Conservation (phyloP, 2,888 invertebrate species). For the Saturnia pavonia region DNA sequence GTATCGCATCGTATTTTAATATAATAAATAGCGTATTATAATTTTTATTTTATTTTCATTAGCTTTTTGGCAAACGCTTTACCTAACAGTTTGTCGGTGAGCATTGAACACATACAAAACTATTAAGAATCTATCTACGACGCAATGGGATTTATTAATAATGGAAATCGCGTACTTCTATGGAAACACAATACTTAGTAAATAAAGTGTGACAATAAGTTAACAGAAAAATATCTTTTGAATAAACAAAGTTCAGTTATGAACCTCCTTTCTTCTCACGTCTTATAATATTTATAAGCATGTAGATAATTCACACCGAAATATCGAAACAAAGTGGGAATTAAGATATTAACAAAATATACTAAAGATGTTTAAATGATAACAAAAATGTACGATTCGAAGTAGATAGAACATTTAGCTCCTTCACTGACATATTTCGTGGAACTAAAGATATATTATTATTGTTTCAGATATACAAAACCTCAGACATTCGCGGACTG, state of each 20-base stretch:
- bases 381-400: neutral
- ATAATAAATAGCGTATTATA: too few species aligned
- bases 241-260: neutral
- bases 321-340: neutral
- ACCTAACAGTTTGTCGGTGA: too few species aligned
- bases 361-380: too few species aligned
- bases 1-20: too few species aligned
- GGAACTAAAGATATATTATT: constrained; percentile 31
- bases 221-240: too few species aligned
- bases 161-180: too few species aligned
- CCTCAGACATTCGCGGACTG: constrained; percentile 98
- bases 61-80: constrained; percentile 33
- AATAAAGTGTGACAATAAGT: too few species aligned
- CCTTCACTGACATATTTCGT: constrained; percentile 14
- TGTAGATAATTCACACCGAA: neutral
- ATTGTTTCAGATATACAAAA: constrained; percentile 94
- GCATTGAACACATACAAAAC: too few species aligned
- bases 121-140: too few species aligned
- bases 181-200: too few species aligned
- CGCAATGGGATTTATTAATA: too few species aligned
- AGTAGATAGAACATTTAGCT: constrained; percentile 23
- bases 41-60: too few species aligned
- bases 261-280: neutral
- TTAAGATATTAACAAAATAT: neutral
- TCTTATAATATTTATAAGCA: neutral